A percentile compares a stretch with the other conserved stretches of the same genome.
Evolutionary conservation across 2,888 invertebrate genomes (phyloP).

Genomic region (Pecten maximus): DNA sequence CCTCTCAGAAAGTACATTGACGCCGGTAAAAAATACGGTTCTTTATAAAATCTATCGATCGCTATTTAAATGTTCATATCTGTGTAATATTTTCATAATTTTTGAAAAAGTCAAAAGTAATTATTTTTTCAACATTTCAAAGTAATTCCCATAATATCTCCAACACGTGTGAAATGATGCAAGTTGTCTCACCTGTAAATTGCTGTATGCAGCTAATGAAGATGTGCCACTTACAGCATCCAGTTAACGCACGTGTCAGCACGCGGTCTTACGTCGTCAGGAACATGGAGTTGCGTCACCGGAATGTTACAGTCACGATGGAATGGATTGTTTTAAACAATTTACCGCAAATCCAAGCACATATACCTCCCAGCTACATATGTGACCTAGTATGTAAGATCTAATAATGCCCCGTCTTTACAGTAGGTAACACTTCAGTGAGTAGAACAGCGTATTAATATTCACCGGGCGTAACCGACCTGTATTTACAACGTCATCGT

Average conservation of each 20-base stretch:
- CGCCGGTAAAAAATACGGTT: not conserved
- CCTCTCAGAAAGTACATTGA: not conserved
- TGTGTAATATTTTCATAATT: no score
- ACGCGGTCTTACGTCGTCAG: not conserved
- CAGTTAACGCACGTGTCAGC: not conserved
- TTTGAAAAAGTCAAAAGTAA: no score
- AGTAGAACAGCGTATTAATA: constrained; percentile 25
- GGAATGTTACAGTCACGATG: not conserved
- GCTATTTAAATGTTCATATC: no score
- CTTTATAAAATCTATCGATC: not conserved
- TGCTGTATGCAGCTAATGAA: not conserved
- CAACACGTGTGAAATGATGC: not conserved
- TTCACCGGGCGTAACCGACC: constrained; percentile 10
- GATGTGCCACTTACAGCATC: not conserved
- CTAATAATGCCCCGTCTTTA: not conserved
- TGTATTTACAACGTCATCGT: not conserved
- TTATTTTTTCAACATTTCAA: no score
- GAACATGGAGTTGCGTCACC: not conserved
- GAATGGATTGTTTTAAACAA: not conserved
- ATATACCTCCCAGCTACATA: not conserved
- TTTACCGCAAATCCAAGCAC: not conserved
- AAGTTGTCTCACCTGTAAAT: not conserved
- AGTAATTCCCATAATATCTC: not conserved
- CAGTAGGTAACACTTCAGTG: not conserved
- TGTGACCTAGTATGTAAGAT: not conserved